Evolutionary conservation across 1,140 invertebrate species (phyloP).

Genomic region (Sitobion miscanthi): DNA sequence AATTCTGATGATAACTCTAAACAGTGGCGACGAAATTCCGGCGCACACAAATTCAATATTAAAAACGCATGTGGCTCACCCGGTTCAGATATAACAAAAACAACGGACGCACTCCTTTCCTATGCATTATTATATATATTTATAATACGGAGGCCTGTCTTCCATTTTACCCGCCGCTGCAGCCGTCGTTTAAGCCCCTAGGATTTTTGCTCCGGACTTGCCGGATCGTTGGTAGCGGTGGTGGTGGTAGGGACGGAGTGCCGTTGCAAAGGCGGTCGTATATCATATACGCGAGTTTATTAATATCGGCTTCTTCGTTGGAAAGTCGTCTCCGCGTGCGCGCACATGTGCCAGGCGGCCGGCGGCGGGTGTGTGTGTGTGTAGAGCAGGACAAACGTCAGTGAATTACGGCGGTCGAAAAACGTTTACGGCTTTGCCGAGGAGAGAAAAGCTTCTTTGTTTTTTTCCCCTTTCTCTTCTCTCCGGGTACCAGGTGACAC

Average conservation of each 20-base stretch:
- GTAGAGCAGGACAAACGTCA: slow-evolving; percentile 50
- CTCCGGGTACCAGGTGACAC: slow-evolving; percentile 41
- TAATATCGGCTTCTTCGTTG: slow-evolving; percentile 52
- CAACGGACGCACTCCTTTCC: not conserved
- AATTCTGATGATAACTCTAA: slow-evolving; percentile 32
- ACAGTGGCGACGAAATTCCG: not conserved
- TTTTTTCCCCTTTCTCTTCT: not conserved
- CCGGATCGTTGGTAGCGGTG: not conserved
- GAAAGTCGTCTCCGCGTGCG: not conserved
- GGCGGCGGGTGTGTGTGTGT: not conserved
- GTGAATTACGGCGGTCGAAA: slow-evolving; percentile 56
- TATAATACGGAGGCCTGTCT: not conserved
- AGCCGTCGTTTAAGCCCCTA: not conserved
- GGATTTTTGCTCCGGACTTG: slow-evolving; percentile 41
- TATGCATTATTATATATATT: not conserved
- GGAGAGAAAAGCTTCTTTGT: slow-evolving; percentile 44
- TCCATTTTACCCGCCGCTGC: not conserved
- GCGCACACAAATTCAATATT: slow-evolving; percentile 38
- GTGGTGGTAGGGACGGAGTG: not conserved
- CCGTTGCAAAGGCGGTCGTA: slow-evolving; percentile 39
- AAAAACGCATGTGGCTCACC: slow-evolving; percentile 41
- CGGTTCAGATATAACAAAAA: not conserved
- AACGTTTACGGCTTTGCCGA: slow-evolving; percentile 54
- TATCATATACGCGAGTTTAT: slow-evolving; percentile 54
- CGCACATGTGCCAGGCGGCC: slow-evolving; percentile 11